Evolutionary conservation across 37 sponge, comb jelly and placozoan species (phyloP).

Genomic region (Corticium candelabrum): DNA sequence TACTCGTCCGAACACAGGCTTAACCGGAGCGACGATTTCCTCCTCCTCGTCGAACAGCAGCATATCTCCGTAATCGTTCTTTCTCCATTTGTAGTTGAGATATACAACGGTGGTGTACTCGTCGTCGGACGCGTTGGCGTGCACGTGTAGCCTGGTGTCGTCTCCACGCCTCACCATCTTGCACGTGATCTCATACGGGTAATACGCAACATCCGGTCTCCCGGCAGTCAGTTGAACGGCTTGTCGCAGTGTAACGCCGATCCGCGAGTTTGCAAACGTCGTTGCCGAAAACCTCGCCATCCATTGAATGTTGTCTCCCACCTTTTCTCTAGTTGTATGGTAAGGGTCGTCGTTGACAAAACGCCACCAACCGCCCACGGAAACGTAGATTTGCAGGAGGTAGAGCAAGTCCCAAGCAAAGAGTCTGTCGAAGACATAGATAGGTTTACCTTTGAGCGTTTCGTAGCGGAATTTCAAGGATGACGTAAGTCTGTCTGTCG

Average conservation of each 20-base stretch:
- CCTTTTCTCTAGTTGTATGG: neutral
- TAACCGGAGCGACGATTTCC: neutral
- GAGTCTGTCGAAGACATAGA: neutral
- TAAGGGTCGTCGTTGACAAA: neutral
- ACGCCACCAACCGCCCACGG: neutral
- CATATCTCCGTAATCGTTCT: constrained; percentile 25
- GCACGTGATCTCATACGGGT: constrained; percentile 12
- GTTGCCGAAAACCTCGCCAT: neutral
- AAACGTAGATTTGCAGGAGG: neutral
- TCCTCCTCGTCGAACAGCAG: constrained; percentile 20
- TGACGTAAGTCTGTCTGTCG: neutral
- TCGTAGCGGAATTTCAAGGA: neutral
- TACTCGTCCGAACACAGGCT: neutral
- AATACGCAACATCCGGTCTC: neutral
- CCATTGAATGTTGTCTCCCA: neutral
- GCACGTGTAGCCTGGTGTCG: constrained; percentile 7
- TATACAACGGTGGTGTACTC: constrained; percentile 15
- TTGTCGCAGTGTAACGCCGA: neutral
- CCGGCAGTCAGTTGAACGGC: neutral
- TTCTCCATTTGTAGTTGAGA: neutral
- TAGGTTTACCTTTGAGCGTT: neutral
- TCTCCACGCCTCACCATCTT: constrained; percentile 27
- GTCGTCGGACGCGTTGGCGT: constrained; percentile 1
- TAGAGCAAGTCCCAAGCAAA: neutral
- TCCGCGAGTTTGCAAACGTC: neutral